Base-by-base conservation (phyloP, 2,888 invertebrate species). In the Tetanocera ferruginea region DNA sequence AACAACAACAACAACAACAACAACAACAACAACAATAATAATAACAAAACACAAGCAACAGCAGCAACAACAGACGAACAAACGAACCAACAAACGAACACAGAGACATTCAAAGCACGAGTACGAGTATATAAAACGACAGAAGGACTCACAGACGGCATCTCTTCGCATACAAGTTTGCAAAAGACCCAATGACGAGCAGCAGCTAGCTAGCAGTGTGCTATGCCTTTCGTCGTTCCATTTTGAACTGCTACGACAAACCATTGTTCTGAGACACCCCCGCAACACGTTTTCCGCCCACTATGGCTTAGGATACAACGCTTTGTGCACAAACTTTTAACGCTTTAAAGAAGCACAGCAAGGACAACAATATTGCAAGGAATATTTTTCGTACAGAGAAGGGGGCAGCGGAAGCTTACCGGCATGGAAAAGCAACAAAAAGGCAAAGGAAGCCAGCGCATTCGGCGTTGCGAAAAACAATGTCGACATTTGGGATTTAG, bases 391-490 rank as follows among this genome's bases (percentile, higher is more conserved):
- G 43, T 43, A 14, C 37, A 34, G 28, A 34, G n/a, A 14, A 25
- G 25, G 11, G 28, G 9, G 43, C 9, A 11, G 4, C 55, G 71
- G 71, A 71, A 71, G 71, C 55, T 52, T 31, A 31, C 52, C 71
- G 71, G 34, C 52, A 71, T 51, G 55, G 31, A 71, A 52, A 9
- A 8, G 71, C 71, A 55, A 49, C 69, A 52, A 31, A 66, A 34
- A 37, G 43, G 19, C 4, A 23, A 66, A 66, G 17, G 19, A 23
- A 34, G 66, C n/a, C 43, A 66, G 37, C 37, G 19, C 66, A 28
- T 19, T 43, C 17, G 52, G 49, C 51, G 28, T 28, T 28, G 64
- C 28, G 31, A 11, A 31, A 19, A 34, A 60, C 60, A 60, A 60
- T 60, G 60, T 60, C 60, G 60, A 60, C 60, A 60, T 60, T 60